These are phyloP conservation scores for Dryomyza anilis DNA, from an alignment of 2,888 invertebrate species.

Conservation along the genomic window DNA sequence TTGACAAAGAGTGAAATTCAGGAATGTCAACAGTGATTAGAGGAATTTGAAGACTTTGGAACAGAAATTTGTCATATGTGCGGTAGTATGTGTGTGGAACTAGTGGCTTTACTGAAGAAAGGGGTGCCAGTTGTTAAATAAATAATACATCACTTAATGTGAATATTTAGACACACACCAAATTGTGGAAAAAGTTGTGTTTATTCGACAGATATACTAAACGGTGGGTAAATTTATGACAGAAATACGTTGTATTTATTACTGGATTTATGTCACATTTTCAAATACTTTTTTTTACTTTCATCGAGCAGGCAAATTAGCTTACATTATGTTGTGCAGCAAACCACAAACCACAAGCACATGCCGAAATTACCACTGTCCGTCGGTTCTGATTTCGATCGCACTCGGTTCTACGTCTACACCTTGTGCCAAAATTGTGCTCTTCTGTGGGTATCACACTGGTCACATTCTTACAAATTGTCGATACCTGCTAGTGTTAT, in stretches of 20 bases:
- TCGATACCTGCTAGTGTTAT: not conserved
- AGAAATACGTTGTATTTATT: no score
- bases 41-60: slow-evolving; percentile 15
- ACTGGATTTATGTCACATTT: no score
- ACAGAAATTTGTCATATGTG: not conserved
- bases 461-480: not conserved
- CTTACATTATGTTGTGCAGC: no score
- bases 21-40: slow-evolving; percentile 48
- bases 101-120: not conserved
- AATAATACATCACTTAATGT: no score
- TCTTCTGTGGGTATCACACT: not conserved
- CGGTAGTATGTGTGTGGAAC: not conserved
- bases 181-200: no score
- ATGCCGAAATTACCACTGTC: slow-evolving; percentile 47
- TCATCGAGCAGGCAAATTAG: no score
- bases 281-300: no score
- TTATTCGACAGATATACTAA: no score
- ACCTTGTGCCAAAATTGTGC: not conserved
- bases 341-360: slow-evolving; percentile 38
- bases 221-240: no score
- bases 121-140: not conserved
- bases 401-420: slow-evolving; percentile 11
- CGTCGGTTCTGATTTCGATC: slow-evolving; percentile 26
- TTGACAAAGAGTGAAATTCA: slow-evolving; percentile 22
- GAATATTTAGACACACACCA: no score